Base-by-base conservation (phyloP, 2,797 vertebrate species). In the Aulostomus chinensis region DNA sequence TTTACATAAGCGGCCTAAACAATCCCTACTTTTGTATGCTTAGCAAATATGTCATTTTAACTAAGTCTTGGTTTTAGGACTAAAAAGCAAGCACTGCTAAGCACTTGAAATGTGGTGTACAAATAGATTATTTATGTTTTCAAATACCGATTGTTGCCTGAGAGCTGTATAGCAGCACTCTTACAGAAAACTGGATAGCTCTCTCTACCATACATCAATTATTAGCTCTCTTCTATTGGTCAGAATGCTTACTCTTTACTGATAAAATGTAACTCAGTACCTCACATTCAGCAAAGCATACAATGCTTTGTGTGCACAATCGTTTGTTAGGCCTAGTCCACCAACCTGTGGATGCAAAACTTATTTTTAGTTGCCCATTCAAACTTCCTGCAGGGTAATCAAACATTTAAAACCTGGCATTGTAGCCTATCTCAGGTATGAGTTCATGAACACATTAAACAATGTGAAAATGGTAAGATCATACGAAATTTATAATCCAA, bases 171-270 rank as follows among this genome's bases (percentile, higher is more conserved):
- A 41, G 14, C 41, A 10, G 53, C 22, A 32, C 16, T 17, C 12
- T 45, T 6, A 13, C 3, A 26, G 9, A 5, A 45, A 37, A 60
- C 5, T 34, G 12, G 14, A 16, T 1, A 45, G 21, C 20, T 17
- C 29, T 32, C 4, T 34, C 25, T 41, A 29, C 18, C 20, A 33
- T 20, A 26, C 13, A 32, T 14, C 1, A 1, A 55, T 61, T 52
- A n/a, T n/a, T n/a, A n/a, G n/a, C n/a, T n/a, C n/a, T 49, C 58
- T 34, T 42, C 57, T 29, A 62, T 66, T 62, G 39, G 58, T 55
- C 32, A 31, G 46, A 12, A 43, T 38, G 28, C 43, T 58, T 62
- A 58, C 16, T 58, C 25, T 30, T 38, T 38, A 45, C 36, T 35
- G 15, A 49, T 47, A 37, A 58, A 42, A 22, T 49, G 39, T 7